phyloP scores from a whole-genome alignment of 2,888 invertebrate genomes.

The Teleogryllus oceanicus region DNA sequence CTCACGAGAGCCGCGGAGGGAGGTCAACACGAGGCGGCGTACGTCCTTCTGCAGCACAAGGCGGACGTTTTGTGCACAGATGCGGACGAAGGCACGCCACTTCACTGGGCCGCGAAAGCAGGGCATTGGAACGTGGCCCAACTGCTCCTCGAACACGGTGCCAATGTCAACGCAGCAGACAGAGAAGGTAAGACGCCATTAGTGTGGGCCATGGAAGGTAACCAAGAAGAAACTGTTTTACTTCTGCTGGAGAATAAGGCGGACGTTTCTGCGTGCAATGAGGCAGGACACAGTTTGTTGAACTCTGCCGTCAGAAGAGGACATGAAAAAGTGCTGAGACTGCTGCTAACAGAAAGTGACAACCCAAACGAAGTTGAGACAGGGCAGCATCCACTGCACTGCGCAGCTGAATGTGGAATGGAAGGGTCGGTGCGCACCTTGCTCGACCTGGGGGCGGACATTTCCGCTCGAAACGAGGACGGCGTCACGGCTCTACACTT shows the following conservation, averaged over 20 bases:
- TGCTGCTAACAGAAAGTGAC: no score
- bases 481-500: neutral
- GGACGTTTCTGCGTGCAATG: no score
- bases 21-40: neutral
- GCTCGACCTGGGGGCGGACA: neutral
- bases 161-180: neutral
- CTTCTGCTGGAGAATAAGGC: no score
- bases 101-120: neutral
- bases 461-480: neutral
- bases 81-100: neutral
- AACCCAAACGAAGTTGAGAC: no score
- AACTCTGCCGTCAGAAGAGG: no score
- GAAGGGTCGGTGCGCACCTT: neutral
- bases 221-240: no score
- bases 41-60: neutral
- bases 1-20: neutral
- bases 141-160: neutral
- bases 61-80: neutral
- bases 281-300: no score
- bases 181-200: neutral
- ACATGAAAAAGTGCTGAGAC: no score
- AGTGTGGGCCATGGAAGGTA: neutral
- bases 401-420: neutral
- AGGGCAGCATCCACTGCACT: no score
- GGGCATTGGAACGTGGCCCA: neutral